A percentile compares a stretch with the other conserved stretches of the same genome.
Evolutionary conservation across 2,113 vertebrate genomes (phyloP).

Genomic region (Echinops telfairi): DNA sequence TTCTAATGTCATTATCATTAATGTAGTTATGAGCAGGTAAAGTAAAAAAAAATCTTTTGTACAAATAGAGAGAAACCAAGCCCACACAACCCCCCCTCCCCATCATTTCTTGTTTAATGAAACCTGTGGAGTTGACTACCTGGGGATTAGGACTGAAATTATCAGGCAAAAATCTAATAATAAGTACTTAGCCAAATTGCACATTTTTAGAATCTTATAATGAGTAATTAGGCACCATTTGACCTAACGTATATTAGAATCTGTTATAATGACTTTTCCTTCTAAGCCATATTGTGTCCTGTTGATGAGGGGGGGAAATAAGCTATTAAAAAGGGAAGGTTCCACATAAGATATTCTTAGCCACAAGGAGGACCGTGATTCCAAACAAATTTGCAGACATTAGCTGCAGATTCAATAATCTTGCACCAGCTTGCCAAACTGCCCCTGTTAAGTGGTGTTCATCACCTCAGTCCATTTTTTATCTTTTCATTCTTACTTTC

Average conservation of each 20-base stretch:
- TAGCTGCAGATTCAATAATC: slow-evolving; percentile 21
- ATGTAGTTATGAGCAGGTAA: neutral
- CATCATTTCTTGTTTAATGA: slow-evolving; percentile 46
- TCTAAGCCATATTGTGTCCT: slow-evolving; percentile 38
- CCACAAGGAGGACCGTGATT: slow-evolving; percentile 56
- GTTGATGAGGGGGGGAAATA: slow-evolving; percentile 54
- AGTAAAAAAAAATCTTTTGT: neutral
- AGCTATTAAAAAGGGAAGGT: slow-evolving; percentile 17
- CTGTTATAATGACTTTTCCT: slow-evolving; percentile 58
- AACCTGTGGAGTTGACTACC: neutral
- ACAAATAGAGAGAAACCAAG: slow-evolving; percentile 21
- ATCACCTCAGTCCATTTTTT: neutral
- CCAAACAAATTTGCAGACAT: slow-evolving; percentile 44
- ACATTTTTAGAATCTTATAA: slow-evolving; percentile 48
- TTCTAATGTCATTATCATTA: neutral
- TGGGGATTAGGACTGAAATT: slow-evolving; percentile 28
- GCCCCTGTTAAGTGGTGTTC: neutral
- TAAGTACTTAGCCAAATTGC: slow-evolving; percentile 1
- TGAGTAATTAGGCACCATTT: slow-evolving; percentile 15
- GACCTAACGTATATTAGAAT: slow-evolving; percentile 62
- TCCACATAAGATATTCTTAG: slow-evolving; percentile 60
- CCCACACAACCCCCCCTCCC: no score
- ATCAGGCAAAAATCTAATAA: slow-evolving; percentile 34
- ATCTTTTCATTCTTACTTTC: neutral
- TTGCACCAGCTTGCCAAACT: neutral